Evolutionary conservation across 1,140 invertebrate genomes (phyloP), one percentile per base, ranked within the genome.

Genomic region (Mylabris phalerata): DNA sequence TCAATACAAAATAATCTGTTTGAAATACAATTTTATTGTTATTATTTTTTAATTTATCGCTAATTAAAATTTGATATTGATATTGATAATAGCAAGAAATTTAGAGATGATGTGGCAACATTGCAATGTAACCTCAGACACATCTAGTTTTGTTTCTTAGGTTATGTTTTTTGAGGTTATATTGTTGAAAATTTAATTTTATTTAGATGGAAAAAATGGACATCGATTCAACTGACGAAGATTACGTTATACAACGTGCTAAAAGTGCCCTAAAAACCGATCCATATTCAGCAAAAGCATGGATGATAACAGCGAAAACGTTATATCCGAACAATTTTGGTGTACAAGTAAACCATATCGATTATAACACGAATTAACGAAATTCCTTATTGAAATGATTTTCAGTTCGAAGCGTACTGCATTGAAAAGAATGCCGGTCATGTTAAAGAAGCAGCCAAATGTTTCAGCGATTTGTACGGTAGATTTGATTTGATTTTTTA

Each of bases 221-320:
- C 48, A 55, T 67, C 41, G 65, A 69, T 46, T 57, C 75, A 49
- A 76, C 78, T 52, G 85, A 87, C 69, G 85, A 90, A 79, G 87
- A 90, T 68, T 92, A 89, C 77, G 82, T 92, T 54, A 86, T 92
- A 67, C 79, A 80, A 54, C 77, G 83, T 71, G 88, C 89, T 1
- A 89, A 90, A 74, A 79, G 84, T 67, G 80, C 82, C 38, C 76
- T 89, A 27, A 79, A 82, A 54, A 76, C 71, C 38, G 88, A 93
- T 74, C 83, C 87, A 57, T 83, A 83, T 73, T 81, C 86, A 38
- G 89, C 90, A 1, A 93, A 93, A 80, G 87, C 90, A 19, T 94
- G 91, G 91, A 84, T 93, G 75, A 82, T 94, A n/a, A 93, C 90
- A 6, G 91, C 91, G 0, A 90, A 89, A 81, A 89, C 88, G 6